Evolutionary conservation across 1,140 invertebrate species (phyloP), one percentile per base, ranked within the genome.

Genomic region (Teleopsis dalmanni): DNA sequence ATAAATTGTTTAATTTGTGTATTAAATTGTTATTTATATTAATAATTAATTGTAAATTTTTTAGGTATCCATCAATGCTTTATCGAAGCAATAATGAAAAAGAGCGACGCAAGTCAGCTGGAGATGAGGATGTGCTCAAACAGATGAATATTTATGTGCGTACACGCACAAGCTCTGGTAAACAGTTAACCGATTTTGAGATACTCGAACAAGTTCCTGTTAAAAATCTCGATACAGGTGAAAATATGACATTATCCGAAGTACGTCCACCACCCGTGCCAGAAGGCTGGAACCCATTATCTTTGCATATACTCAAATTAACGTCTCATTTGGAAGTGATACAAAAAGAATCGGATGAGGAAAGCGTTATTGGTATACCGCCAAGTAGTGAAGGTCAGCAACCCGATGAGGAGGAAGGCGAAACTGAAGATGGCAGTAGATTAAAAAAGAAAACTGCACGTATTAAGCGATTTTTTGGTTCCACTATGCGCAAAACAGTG

Each of bases 161-260:
- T 57, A 89, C 86, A 26, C 77, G 87, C 50, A 89, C 87, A 10
- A 87, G 88, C 65, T 90, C 87, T 36, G 88, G 87, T 26, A 88
- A 89, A 72, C 82, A 84, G 56, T 74, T 91, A 23, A 84, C 85
- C 11, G 88, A 91, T 72, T 80, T 87, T 74, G 87, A 96, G 78
- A 95, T 96, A 54, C 72, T 96, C 42, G 88, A 94, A 66, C 87
- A 91, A 78, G 85, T 93, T 50, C 91, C 88, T 47, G 91, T 97
- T 3, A 76, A 91, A 55, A 96, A 98, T 73, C 74, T 96, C 53
- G 93, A 97, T 71, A 97, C 93, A 5, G 93, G 76, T 67, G 62
- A 63, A 47, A 69, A 69, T 54, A 67, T 71, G 60, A 73, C 74
- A 23, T 52, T 71, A 40, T 71, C 68, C 23, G 63, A 65, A 50